Conservation (phyloP, 2,797 vertebrate species). For the Characodon lateralis region DNA sequence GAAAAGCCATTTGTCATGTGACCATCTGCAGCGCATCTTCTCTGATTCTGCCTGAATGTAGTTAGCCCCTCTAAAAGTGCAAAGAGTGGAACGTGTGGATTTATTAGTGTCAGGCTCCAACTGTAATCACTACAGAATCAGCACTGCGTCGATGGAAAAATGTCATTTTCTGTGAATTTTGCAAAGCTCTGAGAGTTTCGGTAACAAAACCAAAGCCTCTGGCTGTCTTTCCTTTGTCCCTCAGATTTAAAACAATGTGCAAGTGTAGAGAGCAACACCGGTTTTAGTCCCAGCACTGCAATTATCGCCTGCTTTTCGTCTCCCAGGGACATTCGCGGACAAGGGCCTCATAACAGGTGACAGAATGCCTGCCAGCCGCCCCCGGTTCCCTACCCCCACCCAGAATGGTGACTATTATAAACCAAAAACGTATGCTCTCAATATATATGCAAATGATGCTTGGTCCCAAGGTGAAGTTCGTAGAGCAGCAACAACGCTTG, state of each 20-base stretch:
- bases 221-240: conserved; percentile 54
- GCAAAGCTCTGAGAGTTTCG: conserved; percentile 42
- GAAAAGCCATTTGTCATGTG: conserved; percentile 80
- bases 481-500: conserved; percentile 73
- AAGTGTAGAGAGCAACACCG: conserved; percentile 67
- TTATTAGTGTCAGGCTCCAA: conserved; percentile 62
- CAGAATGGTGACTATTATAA: conserved; percentile 83
- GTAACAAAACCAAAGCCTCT: conserved; percentile 48
- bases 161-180: conserved; percentile 60
- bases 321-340: conserved; percentile 79
- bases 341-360: conserved; percentile 83
- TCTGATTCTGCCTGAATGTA: conserved; percentile 67
- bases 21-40: conserved; percentile 74
- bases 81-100: conserved; percentile 66
- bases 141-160: conserved; percentile 51
- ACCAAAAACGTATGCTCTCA: conserved; percentile 90
- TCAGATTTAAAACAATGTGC: conserved; percentile 66
- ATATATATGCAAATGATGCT: conserved; percentile 91
- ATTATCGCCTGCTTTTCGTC: conserved; percentile 81
- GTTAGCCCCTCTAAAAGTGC: conserved; percentile 62
- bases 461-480: conserved; percentile 84
- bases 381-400: conserved; percentile 69
- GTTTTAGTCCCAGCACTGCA: conserved; percentile 76
- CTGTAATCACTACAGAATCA: conserved; percentile 69
- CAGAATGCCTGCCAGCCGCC: conserved; percentile 78